Evolutionary conservation across 1,140 invertebrate genomes (phyloP).

Genomic region (Stegodyphus mimosarum): DNA sequence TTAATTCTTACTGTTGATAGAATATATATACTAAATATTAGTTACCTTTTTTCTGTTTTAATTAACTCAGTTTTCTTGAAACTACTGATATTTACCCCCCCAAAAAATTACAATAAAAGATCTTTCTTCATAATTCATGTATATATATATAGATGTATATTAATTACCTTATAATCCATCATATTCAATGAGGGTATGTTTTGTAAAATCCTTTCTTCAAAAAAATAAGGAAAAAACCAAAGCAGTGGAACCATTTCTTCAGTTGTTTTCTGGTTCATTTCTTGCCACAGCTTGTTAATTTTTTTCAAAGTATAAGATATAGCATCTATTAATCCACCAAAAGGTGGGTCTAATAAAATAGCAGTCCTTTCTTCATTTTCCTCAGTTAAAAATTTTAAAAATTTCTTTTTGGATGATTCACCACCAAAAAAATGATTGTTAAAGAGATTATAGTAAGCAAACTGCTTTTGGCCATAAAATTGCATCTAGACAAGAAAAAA

Average conservation of each 20-base stretch:
- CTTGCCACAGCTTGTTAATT: slow-evolving; percentile 17
- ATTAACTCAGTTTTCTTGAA: too few species aligned
- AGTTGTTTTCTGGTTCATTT: slow-evolving; percentile 2
- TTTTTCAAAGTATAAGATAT: slow-evolving; percentile 20
- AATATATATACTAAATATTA: too few species aligned
- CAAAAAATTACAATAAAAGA: too few species aligned
- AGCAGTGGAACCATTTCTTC: slow-evolving; percentile 28
- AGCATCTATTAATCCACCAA: slow-evolving; percentile 55
- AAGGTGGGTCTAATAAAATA: slow-evolving; percentile 49
- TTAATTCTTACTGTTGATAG: too few species aligned
- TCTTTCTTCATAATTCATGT: too few species aligned
- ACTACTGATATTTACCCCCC: too few species aligned
- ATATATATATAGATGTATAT: too few species aligned
- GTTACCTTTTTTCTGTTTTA: too few species aligned
- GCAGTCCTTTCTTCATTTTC: slow-evolving; percentile 15
- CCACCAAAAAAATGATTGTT: slow-evolving; percentile 52
- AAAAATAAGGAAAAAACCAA: slow-evolving; percentile 50
- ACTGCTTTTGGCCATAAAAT: slow-evolving; percentile 36
- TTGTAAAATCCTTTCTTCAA: slow-evolving; percentile 31
- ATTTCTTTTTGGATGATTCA: neutral
- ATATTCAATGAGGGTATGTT: slow-evolving; percentile 32
- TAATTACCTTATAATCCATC: slow-evolving; percentile 58
- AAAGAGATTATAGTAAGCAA: slow-evolving; percentile 51
- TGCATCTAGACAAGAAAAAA: slow-evolving; percentile 9
- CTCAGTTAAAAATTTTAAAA: slow-evolving; percentile 41